A percentile compares a stretch with the other conserved stretches of the same genome.
phyloP scores from a whole-genome alignment of 1,140 invertebrate species.

The Saccostrea cuccullata region DNA sequence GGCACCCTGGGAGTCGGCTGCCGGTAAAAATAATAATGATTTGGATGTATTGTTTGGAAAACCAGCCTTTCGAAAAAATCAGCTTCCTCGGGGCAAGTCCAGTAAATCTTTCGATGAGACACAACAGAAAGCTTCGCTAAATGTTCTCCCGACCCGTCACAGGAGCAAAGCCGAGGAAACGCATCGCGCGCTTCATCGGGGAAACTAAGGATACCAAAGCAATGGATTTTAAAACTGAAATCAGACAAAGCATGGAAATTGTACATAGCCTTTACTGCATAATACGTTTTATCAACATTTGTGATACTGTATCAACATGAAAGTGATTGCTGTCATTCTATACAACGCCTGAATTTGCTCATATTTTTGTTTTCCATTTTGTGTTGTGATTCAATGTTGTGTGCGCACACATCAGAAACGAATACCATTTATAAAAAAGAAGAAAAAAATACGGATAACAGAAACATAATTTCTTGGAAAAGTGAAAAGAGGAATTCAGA shows the following conservation, averaged over 20 bases:
- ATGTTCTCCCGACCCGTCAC: background rate
- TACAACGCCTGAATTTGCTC: background rate
- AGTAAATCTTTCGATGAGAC: slow-evolving; percentile 24
- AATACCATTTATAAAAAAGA: too few species aligned
- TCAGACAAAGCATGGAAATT: background rate
- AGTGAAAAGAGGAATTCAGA: too few species aligned
- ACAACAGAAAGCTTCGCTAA: background rate
- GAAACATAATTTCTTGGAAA: too few species aligned
- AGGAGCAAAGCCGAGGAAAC: slow-evolving; percentile 33
- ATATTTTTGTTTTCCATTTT: background rate
- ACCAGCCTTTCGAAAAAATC: slow-evolving; percentile 27
- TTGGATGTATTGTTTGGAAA: slow-evolving; percentile 40
- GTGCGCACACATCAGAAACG: too few species aligned
- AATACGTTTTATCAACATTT: too few species aligned
- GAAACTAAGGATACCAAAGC: background rate
- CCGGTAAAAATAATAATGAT: slow-evolving; percentile 8
- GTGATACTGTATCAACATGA: too few species aligned
- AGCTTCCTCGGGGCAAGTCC: background rate
- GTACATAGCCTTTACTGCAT: background rate
- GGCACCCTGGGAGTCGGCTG: slow-evolving; percentile 19
- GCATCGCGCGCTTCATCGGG: slow-evolving; percentile 8
- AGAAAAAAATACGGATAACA: too few species aligned
- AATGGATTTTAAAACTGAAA: background rate
- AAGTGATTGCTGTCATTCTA: background rate
- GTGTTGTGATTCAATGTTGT: background rate